These are phyloP conservation scores for Fragariocoptes setiger DNA, from an alignment of 1,140 invertebrate species.

Conservation along the genomic window DNA sequence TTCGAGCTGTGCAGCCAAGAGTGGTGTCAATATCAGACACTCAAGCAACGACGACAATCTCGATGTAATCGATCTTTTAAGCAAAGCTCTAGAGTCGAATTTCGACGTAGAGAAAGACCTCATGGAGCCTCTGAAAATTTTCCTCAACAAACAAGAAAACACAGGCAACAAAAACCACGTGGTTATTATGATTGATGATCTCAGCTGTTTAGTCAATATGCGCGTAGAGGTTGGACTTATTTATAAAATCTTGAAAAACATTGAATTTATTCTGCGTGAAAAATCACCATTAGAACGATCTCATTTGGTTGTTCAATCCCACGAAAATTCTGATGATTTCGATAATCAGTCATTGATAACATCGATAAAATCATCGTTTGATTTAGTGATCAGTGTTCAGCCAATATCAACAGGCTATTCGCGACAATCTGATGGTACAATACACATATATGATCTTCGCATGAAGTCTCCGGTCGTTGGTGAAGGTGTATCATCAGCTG, in stretches of 20 bases:
- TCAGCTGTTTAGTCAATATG: background rate
- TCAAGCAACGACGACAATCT: background rate
- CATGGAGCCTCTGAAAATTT: background rate
- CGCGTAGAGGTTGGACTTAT: background rate
- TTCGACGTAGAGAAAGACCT: background rate
- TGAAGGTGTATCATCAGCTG: no score
- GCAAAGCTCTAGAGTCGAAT: background rate
- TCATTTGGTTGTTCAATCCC: background rate
- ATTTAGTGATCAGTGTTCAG: background rate
- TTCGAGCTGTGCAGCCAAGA: background rate
- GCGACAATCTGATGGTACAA: background rate
- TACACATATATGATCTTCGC: background rate
- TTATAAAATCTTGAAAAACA: background rate
- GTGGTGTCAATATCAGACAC: background rate
- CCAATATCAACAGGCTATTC: background rate
- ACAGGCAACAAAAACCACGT: background rate
- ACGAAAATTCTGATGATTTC: background rate
- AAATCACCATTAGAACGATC: background rate
- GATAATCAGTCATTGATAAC: background rate
- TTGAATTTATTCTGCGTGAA: background rate
- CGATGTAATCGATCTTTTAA: background rate
- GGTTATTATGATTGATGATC: background rate
- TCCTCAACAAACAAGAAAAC: background rate
- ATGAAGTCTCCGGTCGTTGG: no score
- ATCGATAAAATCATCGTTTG: background rate